These are phyloP conservation scores for Benthosema pterotum DNA, from an alignment of 2,797 vertebrate genomes.

Conservation along the genomic window DNA sequence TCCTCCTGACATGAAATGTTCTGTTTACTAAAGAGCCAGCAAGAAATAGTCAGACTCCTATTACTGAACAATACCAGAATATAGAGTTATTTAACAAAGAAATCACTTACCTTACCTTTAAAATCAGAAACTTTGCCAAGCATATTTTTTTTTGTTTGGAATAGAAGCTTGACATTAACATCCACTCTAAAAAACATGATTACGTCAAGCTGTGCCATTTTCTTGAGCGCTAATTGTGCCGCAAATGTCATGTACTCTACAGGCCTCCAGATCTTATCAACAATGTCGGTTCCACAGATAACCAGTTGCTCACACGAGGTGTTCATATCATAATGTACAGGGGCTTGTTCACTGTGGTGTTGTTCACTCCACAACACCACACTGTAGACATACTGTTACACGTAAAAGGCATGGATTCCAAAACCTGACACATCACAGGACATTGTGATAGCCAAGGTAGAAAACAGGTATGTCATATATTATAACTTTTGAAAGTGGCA, in stretches of 20 bases:
- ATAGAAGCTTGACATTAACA: conserved; percentile 16
- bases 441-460: too few species aligned
- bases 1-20: too few species aligned
- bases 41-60: too few species aligned
- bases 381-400: too few species aligned
- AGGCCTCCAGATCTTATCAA: conserved; percentile 38
- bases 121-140: conserved; percentile 26
- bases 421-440: too few species aligned
- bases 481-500: too few species aligned
- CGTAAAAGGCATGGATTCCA: too few species aligned
- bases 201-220: conserved; percentile 33
- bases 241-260: conserved; percentile 55
- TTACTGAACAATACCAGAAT: too few species aligned
- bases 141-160: conserved; percentile 23
- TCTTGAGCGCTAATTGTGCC: conserved; percentile 33
- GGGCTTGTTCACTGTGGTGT: conserved; percentile 20
- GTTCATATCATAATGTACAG: conserved; percentile 14
- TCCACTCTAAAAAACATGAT: conserved; percentile 9
- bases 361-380: too few species aligned
- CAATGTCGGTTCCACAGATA: conserved; percentile 43
- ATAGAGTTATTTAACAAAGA: too few species aligned
- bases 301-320: conserved; percentile 21
- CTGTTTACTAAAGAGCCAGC: too few species aligned
- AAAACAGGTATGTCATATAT: too few species aligned
- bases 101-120: neutral